Conservation (phyloP, 2,113 vertebrate genomes). For the Columbina picui region DNA sequence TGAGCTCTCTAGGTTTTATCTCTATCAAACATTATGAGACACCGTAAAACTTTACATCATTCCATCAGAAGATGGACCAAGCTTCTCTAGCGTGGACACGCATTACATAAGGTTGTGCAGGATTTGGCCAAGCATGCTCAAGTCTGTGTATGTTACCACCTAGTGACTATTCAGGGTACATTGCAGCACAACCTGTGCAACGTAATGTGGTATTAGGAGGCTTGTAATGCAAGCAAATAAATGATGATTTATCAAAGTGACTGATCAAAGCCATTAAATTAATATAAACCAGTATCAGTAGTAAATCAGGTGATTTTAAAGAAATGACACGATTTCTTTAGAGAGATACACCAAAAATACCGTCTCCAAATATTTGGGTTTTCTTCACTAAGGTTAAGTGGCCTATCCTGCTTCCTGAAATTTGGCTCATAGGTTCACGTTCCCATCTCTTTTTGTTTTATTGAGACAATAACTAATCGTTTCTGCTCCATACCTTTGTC, state of each 20-base stretch:
- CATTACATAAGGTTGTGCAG: not conserved
- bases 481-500: constrained; percentile 70
- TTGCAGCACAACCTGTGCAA: constrained; percentile 11
- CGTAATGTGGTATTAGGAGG: constrained; percentile 14
- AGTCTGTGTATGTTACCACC: constrained; percentile 11
- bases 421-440: constrained; percentile 49
- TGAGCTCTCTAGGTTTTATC: not conserved
- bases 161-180: constrained; percentile 22
- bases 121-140: not conserved
- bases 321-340: constrained; percentile 31
- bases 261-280: constrained; percentile 59
- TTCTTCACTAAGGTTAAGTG: constrained; percentile 48
- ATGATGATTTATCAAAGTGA: constrained; percentile 35
- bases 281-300: constrained; percentile 44
- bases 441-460: constrained; percentile 73
- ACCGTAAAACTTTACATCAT: rapidly evolving
- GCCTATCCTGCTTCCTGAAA: constrained; percentile 40
- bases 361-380: constrained; percentile 59
- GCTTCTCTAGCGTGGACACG: not conserved
- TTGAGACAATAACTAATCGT: constrained; percentile 69
- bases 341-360: constrained; percentile 55
- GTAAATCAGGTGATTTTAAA: constrained; percentile 52
- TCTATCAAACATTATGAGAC: not conserved
- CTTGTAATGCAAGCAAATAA: constrained; percentile 63
- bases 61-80: not conserved